A percentile compares a stretch with the other conserved stretches of the same genome.
These are phyloP conservation scores for Nasua narica DNA, from an alignment of 2,797 vertebrate species.

Conservation along the genomic window DNA sequence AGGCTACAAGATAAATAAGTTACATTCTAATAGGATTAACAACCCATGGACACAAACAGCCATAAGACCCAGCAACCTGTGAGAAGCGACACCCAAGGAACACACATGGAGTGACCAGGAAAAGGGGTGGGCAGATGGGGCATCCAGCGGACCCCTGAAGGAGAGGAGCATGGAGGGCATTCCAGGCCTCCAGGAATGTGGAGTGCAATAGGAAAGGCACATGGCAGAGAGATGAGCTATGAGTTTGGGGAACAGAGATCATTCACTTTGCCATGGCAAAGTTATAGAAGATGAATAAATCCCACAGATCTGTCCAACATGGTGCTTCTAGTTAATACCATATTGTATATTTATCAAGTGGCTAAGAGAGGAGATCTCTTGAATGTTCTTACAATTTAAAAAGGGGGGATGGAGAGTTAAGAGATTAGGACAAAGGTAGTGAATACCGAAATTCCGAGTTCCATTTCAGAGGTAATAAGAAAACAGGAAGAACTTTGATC, in stretches of 20 bases:
- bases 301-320: background rate
- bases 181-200: background rate
- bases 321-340: too few species aligned
- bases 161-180: too few species aligned
- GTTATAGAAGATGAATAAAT: background rate
- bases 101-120: too few species aligned
- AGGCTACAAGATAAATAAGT: background rate
- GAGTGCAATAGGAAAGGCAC: background rate
- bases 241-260: background rate
- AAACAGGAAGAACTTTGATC: background rate
- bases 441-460: background rate
- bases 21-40: background rate
- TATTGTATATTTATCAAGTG: too few species aligned
- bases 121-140: fast-evolving
- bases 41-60: too few species aligned
- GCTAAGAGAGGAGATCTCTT: background rate
- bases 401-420: background rate
- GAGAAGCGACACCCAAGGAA: background rate
- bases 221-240: background rate
- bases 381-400: background rate
- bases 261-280: too few species aligned
- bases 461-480: background rate
- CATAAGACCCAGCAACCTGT: fast-evolving
- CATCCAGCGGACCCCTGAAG: background rate
- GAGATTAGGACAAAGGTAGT: background rate